Base-by-base conservation (phyloP, 2,888 invertebrate genomes). In the Clepsis dumicolana region DNA sequence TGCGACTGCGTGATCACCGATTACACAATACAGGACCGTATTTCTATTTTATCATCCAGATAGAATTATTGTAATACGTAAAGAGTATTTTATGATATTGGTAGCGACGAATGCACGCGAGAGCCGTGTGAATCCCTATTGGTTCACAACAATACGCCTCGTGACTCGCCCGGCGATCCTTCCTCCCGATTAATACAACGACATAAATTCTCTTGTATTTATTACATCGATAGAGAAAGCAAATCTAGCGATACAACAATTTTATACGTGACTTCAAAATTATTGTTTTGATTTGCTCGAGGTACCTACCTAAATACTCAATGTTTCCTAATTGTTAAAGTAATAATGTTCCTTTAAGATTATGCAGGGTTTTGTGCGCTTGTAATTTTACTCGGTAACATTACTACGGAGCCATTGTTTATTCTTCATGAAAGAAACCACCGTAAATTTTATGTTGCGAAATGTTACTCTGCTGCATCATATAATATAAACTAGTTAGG, bases 171-270 rank as follows among this genome's bases (percentile, higher is more conserved):
- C 81, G 78, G 80, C 83, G 91, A 92, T 91, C 82, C 83, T 81
- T 83, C 85, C 83, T 85, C 80, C 81, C 83, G 92, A 92, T 92
- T 91, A 90, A 84, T 84, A 82, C 82, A 75, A 85, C 85, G 85
- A 90, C 90, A 91, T 91, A 91, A 91, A 91, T 91, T 83, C 85
- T 73, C 82, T 81, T 79, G 84, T 90, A 89, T 91, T 91, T 90
- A 90, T 90, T 89, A 84, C 83, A 86, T 87, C 87, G 89, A 87
- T 88, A 83, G 65, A 66, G 72, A 68, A 70, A 70, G 80, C 71
- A 74, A 75, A 76, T 77, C 79, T 75, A 75, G 71, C 73, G 66
- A 73, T 71, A 68, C 64, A 57, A 69, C 57, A 68, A 59, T 74
- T 74, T 76, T 78, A 78, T 78, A 79, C 78, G 74, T 75, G 74